Evolutionary conservation across 2,113 vertebrate genomes (phyloP).

Genomic region (Cryptotis parvus): DNA sequence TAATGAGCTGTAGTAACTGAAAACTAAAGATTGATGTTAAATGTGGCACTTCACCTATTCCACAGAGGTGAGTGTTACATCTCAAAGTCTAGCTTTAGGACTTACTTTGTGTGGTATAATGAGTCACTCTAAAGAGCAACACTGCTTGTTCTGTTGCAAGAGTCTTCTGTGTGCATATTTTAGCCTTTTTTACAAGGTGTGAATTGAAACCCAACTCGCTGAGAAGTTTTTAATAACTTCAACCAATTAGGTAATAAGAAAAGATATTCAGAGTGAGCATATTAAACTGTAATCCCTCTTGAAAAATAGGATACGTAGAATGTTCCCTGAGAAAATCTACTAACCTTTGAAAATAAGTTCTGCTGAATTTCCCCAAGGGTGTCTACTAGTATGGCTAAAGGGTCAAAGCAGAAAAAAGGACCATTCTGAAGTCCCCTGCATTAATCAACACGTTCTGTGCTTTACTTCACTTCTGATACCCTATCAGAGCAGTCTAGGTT

Average conservation of each 20-base stretch:
- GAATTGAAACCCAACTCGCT: conserved; percentile 75
- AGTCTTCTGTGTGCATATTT: conserved; percentile 69
- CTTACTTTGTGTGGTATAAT: conserved; percentile 73
- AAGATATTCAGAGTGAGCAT: conserved; percentile 70
- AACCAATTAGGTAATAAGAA: conserved; percentile 77
- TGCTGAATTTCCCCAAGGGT: conserved; percentile 2
- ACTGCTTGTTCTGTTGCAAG: conserved; percentile 69
- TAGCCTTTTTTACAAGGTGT: conserved; percentile 74
- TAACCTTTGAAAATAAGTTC: conserved; percentile 49
- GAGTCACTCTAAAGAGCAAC: conserved; percentile 59
- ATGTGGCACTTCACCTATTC: conserved; percentile 55
- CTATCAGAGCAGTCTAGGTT: neutral
- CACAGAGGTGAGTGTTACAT: conserved; percentile 69
- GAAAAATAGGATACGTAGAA: conserved; percentile 44
- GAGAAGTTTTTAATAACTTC: conserved; percentile 75
- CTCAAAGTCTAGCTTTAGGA: conserved; percentile 54
- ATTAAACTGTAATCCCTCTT: conserved; percentile 60
- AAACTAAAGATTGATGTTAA: conserved; percentile 77
- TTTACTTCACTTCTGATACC: neutral
- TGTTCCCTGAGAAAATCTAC: conserved; percentile 54
- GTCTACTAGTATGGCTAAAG: neutral
- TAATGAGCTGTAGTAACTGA: conserved; percentile 78
- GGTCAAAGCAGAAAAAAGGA: neutral
- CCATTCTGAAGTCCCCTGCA: neutral
- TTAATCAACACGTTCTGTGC: neutral